These are phyloP conservation scores for Cryptophagus acutangulus DNA, from an alignment of 2,888 invertebrate species.

Conservation along the genomic window DNA sequence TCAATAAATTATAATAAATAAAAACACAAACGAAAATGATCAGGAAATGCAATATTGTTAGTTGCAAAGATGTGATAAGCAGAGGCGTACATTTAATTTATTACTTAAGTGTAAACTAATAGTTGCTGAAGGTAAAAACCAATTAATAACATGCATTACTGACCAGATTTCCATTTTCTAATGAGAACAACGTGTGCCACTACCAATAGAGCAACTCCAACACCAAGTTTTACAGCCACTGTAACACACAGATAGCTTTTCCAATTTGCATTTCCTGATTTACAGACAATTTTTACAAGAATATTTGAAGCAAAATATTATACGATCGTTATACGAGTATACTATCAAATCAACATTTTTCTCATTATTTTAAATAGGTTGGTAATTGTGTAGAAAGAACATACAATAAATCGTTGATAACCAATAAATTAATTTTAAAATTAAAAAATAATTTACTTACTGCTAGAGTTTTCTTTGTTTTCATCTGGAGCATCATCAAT, in stretches of 20 bases:
- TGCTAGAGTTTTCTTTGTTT: constrained; percentile 40
- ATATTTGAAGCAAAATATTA: too few species aligned
- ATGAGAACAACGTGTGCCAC: constrained; percentile 82
- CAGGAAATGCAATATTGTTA: constrained; percentile 47
- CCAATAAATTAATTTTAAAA: neutral
- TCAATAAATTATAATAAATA: constrained; percentile 12
- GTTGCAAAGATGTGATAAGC: constrained; percentile 31
- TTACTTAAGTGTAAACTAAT: constrained; percentile 5
- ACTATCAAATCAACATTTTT: too few species aligned
- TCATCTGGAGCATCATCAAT: constrained; percentile 8
- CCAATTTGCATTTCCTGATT: constrained; percentile 47
- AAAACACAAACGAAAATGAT: constrained; percentile 24
- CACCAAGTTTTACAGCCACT: constrained; percentile 83
- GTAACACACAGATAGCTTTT: constrained; percentile 51
- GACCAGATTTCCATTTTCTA: constrained; percentile 71
- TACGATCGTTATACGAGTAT: too few species aligned
- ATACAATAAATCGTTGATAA: too few species aligned
- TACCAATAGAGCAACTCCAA: constrained; percentile 78
- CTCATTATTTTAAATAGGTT: constrained; percentile 1
- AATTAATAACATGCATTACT: constrained; percentile 48
- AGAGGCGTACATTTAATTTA: constrained; percentile 12
- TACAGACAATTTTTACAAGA: constrained; percentile 28
- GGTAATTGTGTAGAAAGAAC: too few species aligned
- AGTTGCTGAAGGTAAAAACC: constrained; percentile 3
- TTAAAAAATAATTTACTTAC: constrained; percentile 28